phyloP scores from a whole-genome alignment of 2,797 vertebrate genomes.

The Ataeniobius toweri region DNA sequence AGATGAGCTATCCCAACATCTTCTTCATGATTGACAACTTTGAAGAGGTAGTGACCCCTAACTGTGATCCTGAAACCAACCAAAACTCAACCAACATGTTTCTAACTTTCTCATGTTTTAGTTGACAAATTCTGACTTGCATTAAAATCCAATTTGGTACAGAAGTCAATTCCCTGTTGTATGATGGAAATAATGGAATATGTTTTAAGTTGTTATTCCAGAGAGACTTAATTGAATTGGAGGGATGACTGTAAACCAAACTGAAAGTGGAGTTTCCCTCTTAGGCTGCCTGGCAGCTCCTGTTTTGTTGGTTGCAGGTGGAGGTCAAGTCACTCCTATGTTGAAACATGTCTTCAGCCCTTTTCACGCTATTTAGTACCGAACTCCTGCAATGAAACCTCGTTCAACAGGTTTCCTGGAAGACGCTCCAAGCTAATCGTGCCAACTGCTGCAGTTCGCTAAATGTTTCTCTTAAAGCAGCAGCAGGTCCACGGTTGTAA shows the following conservation, averaged over 20 bases:
- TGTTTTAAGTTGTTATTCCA: not conserved
- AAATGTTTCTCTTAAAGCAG: not conserved
- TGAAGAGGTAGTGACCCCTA: slow-evolving; percentile 83
- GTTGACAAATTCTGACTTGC: too few relatives aligned
- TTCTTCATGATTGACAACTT: slow-evolving; percentile 99
- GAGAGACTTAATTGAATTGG: not conserved
- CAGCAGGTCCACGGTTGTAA: not conserved
- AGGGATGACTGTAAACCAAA: too few relatives aligned
- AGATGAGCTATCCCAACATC: slow-evolving; percentile 99
- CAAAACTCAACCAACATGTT: not conserved
- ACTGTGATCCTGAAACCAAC: not conserved
- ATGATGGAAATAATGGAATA: too few relatives aligned
- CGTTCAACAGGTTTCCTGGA: not conserved
- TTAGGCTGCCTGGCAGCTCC: too few relatives aligned
- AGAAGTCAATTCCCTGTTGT: too few relatives aligned
- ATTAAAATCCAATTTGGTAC: too few relatives aligned
- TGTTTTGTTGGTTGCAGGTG: not conserved
- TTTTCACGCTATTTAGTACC: not conserved
- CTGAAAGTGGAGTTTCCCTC: too few relatives aligned
- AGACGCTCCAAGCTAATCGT: not conserved
- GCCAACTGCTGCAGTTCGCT: not conserved
- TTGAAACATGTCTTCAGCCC: not conserved
- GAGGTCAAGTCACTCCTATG: not conserved
- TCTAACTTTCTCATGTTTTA: not conserved
- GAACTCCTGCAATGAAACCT: not conserved